Evolutionary conservation across 2,113 vertebrate genomes (phyloP), one percentile per base, ranked within the genome.

Genomic region (Oryzias celebensis): DNA sequence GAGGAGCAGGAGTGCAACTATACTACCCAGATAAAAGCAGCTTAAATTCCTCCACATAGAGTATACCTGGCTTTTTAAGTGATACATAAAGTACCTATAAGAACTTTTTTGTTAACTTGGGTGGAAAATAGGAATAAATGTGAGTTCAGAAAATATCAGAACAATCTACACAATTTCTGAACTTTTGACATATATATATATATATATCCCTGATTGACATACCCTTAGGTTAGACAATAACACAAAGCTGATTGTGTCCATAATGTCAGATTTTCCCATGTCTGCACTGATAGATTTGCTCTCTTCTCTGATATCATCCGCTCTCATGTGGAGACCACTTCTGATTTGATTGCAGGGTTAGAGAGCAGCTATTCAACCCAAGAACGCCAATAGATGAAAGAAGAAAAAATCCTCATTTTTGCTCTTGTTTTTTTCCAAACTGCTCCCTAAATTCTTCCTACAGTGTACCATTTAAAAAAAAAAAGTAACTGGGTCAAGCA

Each of bases 251-350:
- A 65, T 55, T 43, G 54, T 45, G 7, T 22, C 14, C n/a, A 62
- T 22, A 61, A 62, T 15, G 20, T 65, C 26, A 42, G 15, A 57
- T 60, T 74, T 43, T 62, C 0, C 0, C 62, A 22, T 7, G 14
- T n/a, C n/a, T 55, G 3, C 52, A 26, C 15, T 36, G 42, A 66
- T 52, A 65, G 42, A 75, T 73, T 75, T 26, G 3, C 15, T 49
- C 45, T 48, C 6, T 45, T 47, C 12, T 14, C 14, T 44, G 22
- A 59, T n/a, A 18, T 24, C 58, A 51, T 67, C 64, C 12, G 53
- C 62, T 22, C 56, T 49, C 23, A 67, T 50, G 49, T 14, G 2
- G 46, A 42, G n/a, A 59, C 62, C 4, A 57, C 36, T 28, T 5
- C 5, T 55, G 2, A 31, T 42, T 69, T 65, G 46, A 74, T 56